These are phyloP conservation scores for Paracentrotus lividus DNA, from an alignment of 53 echinoderm and acorn worm genomes.

Conservation along the genomic window DNA sequence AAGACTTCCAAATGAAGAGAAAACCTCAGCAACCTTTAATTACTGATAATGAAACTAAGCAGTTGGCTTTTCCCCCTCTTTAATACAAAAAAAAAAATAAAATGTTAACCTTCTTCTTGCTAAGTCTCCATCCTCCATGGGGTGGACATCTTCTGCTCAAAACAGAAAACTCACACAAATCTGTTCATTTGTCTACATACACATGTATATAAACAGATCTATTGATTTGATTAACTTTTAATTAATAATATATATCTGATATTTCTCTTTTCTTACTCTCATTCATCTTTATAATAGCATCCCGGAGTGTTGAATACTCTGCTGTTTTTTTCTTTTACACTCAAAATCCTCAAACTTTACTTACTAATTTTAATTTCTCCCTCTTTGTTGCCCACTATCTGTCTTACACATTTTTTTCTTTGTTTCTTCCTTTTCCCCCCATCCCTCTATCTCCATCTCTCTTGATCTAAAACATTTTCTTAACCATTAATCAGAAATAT, in stretches of 20 bases:
- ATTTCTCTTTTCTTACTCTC: too few species aligned
- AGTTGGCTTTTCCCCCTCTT: neutral
- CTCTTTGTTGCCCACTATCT: neutral
- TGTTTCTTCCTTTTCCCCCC: neutral
- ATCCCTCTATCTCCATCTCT: neutral
- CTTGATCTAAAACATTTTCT: neutral
- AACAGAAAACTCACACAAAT: too few species aligned
- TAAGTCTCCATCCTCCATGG: neutral
- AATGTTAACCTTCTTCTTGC: neutral
- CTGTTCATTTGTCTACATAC: too few species aligned
- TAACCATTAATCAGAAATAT: too few species aligned
- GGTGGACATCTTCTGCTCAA: neutral
- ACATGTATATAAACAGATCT: too few species aligned
- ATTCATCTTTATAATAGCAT: neutral
- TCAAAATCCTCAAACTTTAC: neutral
- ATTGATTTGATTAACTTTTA: too few species aligned
- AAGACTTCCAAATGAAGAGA: constrained; percentile 38
- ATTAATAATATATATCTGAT: too few species aligned
- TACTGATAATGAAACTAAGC: constrained; percentile 48
- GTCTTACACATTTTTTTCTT: neutral
- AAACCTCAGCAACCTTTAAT: constrained; percentile 49
- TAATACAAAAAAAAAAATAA: too few species aligned
- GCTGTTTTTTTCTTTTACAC: neutral
- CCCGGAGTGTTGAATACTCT: neutral
- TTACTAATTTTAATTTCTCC: neutral